Conservation (phyloP, 2,797 vertebrate genomes). For the Columba guinea region DNA sequence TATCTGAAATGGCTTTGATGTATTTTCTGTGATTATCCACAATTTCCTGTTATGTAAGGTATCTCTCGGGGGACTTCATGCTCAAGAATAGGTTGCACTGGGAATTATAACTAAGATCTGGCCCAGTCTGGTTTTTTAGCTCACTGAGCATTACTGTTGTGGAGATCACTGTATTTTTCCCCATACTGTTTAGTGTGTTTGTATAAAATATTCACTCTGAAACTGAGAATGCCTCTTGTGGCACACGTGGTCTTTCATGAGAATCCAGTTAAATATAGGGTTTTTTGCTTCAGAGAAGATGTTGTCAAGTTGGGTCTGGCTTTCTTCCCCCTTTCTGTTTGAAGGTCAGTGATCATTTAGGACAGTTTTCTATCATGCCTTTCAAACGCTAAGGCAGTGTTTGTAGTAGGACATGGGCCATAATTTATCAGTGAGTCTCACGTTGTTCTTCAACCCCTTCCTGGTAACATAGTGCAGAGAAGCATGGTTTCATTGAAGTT, state of each 20-base stretch:
- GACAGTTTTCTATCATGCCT: slow-evolving; percentile 6
- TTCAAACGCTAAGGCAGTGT: neutral
- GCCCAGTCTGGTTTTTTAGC: slow-evolving; percentile 47
- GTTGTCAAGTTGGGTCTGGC: neutral
- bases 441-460: neutral
- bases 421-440: neutral
- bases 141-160: slow-evolving; percentile 41
- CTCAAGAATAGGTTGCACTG: slow-evolving; percentile 62
- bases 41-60: slow-evolving; percentile 70
- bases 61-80: slow-evolving; percentile 56
- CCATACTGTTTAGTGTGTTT: slow-evolving; percentile 44
- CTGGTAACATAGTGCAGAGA: neutral
- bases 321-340: slow-evolving; percentile 22
- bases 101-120: slow-evolving; percentile 60
- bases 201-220: slow-evolving; percentile 65
- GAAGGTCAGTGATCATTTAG: slow-evolving; percentile 59
- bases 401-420: neutral
- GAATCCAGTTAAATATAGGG: slow-evolving; percentile 10
- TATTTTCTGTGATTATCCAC: slow-evolving; percentile 52
- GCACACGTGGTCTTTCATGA: slow-evolving; percentile 29
- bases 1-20: slow-evolving; percentile 60
- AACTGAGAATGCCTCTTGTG: slow-evolving; percentile 43
- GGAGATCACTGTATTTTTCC: slow-evolving; percentile 58
- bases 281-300: neutral
- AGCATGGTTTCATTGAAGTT: neutral